A percentile compares a stretch with the other conserved stretches of the same genome.
Evolutionary conservation across 2,797 vertebrate genomes (phyloP).

Genomic region (Sphenopsis melanotis): DNA sequence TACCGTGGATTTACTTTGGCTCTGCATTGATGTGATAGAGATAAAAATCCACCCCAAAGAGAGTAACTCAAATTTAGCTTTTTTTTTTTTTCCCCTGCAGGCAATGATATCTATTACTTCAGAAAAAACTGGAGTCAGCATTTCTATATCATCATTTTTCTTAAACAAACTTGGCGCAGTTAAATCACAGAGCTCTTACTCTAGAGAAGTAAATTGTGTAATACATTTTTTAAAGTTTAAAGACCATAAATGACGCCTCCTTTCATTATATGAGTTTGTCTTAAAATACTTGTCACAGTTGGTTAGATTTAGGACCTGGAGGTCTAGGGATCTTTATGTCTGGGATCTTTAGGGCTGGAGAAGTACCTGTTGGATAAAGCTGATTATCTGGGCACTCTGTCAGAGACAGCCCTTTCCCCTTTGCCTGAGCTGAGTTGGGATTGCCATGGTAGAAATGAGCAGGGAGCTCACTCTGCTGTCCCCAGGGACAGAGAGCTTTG

Average conservation of each 20-base stretch:
- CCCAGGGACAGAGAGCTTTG: neutral
- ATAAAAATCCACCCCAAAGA: neutral
- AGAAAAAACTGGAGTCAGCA: neutral
- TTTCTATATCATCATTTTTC: neutral
- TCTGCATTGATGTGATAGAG: neutral
- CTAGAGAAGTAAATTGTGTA: neutral
- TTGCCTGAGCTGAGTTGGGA: neutral
- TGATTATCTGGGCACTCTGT: neutral
- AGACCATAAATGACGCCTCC: neutral
- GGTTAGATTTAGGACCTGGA: neutral
- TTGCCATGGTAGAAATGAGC: neutral
- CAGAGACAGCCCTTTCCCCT: neutral
- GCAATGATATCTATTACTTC: neutral
- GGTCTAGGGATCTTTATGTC: neutral
- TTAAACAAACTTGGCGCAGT: neutral
- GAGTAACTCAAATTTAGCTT: neutral
- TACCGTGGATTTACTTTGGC: neutral
- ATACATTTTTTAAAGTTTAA: neutral
- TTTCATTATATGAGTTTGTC: neutral
- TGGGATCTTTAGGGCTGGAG: neutral
- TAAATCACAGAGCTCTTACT: neutral
- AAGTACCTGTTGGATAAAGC: neutral
- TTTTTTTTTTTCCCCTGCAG: accelerated
- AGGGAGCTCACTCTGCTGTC: neutral
- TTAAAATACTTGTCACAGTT: neutral